phyloP scores from a whole-genome alignment of 2,797 vertebrate genomes.

The Microctenopoma stevenorrisi region DNA sequence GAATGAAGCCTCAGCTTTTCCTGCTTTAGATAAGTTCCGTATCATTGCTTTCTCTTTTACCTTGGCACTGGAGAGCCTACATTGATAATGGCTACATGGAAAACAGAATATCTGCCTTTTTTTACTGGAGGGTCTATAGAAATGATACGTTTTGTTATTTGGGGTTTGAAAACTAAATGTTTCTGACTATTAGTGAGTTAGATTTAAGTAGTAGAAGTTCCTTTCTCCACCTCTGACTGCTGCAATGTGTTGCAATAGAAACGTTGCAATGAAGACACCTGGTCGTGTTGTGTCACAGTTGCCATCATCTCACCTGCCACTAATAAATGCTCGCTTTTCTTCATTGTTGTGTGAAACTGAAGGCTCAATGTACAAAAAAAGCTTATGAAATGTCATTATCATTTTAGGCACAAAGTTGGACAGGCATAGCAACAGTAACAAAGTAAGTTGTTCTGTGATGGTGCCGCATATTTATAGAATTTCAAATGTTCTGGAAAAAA shows the following conservation, averaged over 20 bases:
- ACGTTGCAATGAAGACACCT: not conserved
- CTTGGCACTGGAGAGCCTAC: constrained; percentile 23
- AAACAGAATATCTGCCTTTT: constrained; percentile 24
- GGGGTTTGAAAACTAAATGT: constrained; percentile 1
- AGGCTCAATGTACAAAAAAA: not conserved
- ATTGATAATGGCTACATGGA: constrained; percentile 26
- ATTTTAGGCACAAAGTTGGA: not conserved
- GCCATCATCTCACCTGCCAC: not conserved
- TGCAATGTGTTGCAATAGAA: not conserved
- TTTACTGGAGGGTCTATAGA: not conserved
- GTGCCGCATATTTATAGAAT: not conserved
- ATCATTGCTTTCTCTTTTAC: constrained; percentile 63
- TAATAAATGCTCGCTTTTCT: not conserved
- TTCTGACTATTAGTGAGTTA: not conserved
- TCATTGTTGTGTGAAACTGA: not conserved
- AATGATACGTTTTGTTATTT: not conserved
- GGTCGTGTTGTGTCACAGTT: not conserved
- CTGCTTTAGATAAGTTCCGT: constrained; percentile 58
- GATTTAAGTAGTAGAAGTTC: no score
- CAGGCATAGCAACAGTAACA: not conserved
- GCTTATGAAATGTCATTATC: not conserved
- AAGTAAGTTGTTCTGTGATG: not conserved
- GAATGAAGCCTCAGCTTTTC: constrained; percentile 50
- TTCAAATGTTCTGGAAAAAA: not conserved
- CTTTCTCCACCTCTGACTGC: not conserved